A percentile compares a stretch with the other conserved stretches of the same genome.
Conservation (phyloP, 2,888 invertebrate species). For the Amphimallon solstitiale region DNA sequence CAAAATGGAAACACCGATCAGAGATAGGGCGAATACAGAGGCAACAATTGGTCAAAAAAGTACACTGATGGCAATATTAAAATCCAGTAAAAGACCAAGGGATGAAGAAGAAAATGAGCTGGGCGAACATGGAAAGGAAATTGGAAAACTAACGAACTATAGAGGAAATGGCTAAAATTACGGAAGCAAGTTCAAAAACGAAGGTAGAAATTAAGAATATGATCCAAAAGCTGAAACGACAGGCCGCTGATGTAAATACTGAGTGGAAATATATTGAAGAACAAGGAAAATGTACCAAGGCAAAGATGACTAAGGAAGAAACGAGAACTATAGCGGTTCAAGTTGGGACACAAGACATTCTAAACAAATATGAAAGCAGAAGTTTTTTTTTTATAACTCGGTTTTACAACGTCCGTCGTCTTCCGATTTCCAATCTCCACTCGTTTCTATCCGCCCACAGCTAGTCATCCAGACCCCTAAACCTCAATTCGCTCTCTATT, state of each 20-base stretch:
- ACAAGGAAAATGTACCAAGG: background rate
- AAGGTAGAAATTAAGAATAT: constrained; percentile 1
- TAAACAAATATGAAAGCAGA: constrained; percentile 3
- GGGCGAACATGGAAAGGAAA: constrained; percentile 3
- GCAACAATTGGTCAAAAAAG: too few relatives aligned
- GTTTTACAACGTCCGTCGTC: too few relatives aligned
- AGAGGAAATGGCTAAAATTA: background rate
- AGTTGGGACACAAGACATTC: background rate
- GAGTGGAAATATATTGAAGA: background rate
- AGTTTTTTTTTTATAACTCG: too few relatives aligned
- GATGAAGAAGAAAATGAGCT: constrained; percentile 1
- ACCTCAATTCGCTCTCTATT: too few relatives aligned
- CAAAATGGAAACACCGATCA: too few relatives aligned
- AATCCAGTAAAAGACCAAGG: background rate
- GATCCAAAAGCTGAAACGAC: background rate
- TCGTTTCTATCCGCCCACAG: too few relatives aligned
- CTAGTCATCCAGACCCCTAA: too few relatives aligned
- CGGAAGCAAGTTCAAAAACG: constrained; percentile 4
- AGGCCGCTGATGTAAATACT: background rate
- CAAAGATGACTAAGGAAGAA: background rate
- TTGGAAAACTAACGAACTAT: background rate
- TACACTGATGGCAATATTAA: too few relatives aligned
- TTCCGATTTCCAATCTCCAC: too few relatives aligned
- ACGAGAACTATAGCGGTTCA: background rate
- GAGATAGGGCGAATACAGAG: too few relatives aligned